These are phyloP conservation scores for Dolichallabes microphthalmus DNA, from an alignment of 2,113 vertebrate genomes.

Conservation along the genomic window DNA sequence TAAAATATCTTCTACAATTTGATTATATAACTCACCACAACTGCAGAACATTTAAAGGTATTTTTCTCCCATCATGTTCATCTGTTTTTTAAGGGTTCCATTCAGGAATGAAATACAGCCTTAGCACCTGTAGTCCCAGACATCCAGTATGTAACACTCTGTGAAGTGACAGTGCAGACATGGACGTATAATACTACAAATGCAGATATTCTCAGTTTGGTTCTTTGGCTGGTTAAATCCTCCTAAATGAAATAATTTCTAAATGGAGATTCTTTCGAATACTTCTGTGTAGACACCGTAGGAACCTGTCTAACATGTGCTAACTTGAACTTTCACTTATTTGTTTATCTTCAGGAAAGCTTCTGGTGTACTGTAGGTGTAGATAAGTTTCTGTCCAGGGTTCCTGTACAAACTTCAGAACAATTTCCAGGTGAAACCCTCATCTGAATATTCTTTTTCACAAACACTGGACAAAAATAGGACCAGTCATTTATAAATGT, in stretches of 20 bases:
- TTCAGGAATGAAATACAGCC: neutral
- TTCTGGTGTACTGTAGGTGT: neutral
- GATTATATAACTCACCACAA: neutral
- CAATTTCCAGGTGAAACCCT: neutral
- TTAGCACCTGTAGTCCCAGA: neutral
- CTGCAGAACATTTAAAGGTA: neutral
- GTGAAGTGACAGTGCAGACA: neutral
- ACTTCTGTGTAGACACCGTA: neutral
- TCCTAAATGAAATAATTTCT: neutral
- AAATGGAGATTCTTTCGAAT: neutral
- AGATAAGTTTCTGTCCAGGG: neutral
- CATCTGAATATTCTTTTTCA: slow-evolving; percentile 44
- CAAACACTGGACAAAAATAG: neutral
- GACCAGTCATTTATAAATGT: slow-evolving; percentile 50
- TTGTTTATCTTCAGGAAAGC: neutral
- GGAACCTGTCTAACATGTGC: neutral
- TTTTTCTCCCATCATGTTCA: neutral
- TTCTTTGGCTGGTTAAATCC: neutral
- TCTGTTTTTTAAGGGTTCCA: neutral
- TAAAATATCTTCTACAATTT: no score
- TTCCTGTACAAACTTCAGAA: neutral
- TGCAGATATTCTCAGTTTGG: neutral
- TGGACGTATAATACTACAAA: neutral
- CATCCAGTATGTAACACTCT: no score
- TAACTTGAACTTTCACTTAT: neutral